A percentile compares a stretch with the other conserved stretches of the same genome.
phyloP scores from a whole-genome alignment of 2,797 vertebrate genomes.

The Ptychobarbus kaznakovi region DNA sequence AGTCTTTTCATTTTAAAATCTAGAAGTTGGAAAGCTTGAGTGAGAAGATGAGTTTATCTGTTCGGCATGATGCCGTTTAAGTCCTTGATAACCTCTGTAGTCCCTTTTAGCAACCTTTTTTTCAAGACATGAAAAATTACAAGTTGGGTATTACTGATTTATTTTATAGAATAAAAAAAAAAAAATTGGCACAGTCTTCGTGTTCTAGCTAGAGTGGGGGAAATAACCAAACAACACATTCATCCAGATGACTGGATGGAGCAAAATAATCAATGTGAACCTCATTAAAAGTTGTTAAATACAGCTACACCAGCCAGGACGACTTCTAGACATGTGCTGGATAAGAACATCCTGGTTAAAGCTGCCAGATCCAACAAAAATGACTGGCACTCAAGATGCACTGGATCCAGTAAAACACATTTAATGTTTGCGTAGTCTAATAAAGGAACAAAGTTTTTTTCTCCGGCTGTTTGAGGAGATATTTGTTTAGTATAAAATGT shows the following conservation, averaged over 20 bases:
- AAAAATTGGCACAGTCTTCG: background rate
- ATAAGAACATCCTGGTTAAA: background rate
- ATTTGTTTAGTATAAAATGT: background rate
- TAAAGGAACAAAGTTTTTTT: background rate
- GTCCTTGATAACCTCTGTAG: background rate
- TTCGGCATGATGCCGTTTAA: background rate
- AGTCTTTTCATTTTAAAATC: background rate
- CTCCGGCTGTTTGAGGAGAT: too few species aligned
- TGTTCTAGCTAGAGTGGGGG: background rate
- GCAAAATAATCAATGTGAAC: background rate
- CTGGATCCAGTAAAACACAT: background rate
- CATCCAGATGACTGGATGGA: background rate
- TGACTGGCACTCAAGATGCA: background rate
- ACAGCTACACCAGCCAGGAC: background rate
- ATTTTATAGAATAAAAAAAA: background rate
- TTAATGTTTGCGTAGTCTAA: background rate
- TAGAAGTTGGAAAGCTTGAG: background rate
- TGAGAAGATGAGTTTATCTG: background rate
- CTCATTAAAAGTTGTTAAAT: background rate
- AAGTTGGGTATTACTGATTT: background rate
- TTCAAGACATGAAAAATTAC: too few species aligned
- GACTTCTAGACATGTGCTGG: background rate
- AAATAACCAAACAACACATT: background rate
- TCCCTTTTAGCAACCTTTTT: background rate
- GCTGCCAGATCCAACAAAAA: background rate